Evolutionary conservation across 2,888 invertebrate species (phyloP), one percentile per base, ranked within the genome.

Genomic region (Dysmachus trigonus): DNA sequence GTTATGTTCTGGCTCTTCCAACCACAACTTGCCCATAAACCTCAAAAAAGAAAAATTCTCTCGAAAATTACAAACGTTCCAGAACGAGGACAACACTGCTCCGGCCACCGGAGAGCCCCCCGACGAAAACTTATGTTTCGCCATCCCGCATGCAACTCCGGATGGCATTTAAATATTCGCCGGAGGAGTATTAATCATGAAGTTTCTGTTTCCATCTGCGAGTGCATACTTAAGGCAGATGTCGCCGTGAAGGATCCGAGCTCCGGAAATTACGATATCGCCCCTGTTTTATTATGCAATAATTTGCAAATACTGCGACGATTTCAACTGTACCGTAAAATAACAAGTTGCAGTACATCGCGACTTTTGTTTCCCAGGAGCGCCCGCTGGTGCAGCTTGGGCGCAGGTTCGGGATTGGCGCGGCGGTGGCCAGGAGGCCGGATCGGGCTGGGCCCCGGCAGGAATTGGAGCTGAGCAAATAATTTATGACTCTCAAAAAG

Each of bases 401-500:
- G 47, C 27, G 47, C 30, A 79, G 51, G 38, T 38, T n/a, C 47
- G 51, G 79, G 22, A 62, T 62, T 8, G 27, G 33, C 18, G 8
- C 18, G 33, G 47, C n/a, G 53, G 62, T 8, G 27, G 33, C 18
- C 22, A 33, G 33, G 47, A 31, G 53, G 62, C 77, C 22, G 38
- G 13, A 27, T 13, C 15, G 35, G 31, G 35, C 84, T 41, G 27
- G 38, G 13, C 27, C 22, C 15, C 53, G 31, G 35, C 84, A 73
- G 27, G 72, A 85, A 74, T 74, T 74, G 76, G 74, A 76, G 53
- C 31, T 38, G 74, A 85, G 74, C 74, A 73, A 85, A 85, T 73
- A 73, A 85, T 85, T 85, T 85, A 85, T 85, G 85, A 85, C 85
- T 85, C 33, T 85, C 72, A 76, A 85, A 85, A 72, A 74, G 74